phyloP scores from a whole-genome alignment of 2,113 vertebrate species.

The Pelvicachromis taeniatus region DNA sequence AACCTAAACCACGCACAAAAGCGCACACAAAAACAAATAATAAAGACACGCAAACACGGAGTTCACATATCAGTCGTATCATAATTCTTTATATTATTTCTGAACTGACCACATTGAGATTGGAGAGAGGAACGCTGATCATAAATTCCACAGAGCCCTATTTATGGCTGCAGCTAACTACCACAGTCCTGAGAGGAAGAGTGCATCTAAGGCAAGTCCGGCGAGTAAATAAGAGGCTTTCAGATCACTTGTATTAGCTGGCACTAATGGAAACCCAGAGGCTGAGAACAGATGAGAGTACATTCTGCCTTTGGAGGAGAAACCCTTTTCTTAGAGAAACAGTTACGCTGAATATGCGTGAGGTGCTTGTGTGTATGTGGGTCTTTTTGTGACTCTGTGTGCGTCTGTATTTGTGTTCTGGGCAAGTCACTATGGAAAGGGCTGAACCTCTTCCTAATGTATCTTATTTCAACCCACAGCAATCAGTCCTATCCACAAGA shows the following conservation, averaged over 20 bases:
- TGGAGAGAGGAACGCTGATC: slow-evolving; percentile 9
- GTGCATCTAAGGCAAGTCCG: slow-evolving; percentile 45
- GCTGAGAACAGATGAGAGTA: slow-evolving; percentile 47
- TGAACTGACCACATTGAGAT: slow-evolving; percentile 18
- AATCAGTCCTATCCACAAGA: slow-evolving; percentile 60
- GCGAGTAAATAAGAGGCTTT: slow-evolving; percentile 61
- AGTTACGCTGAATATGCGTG: slow-evolving; percentile 19
- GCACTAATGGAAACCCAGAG: slow-evolving; percentile 61
- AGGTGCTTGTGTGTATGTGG: slow-evolving; percentile 18
- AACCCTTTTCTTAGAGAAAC: slow-evolving; percentile 29
- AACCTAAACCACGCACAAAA: slow-evolving; percentile 66
- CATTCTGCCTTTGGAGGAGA: slow-evolving; percentile 23
- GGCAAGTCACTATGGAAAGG: slow-evolving; percentile 53
- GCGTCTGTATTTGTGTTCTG: slow-evolving; percentile 26
- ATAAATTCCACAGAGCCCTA: slow-evolving; percentile 23
- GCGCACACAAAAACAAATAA: neutral
- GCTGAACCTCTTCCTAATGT: slow-evolving; percentile 47
- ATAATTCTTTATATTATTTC: slow-evolving; percentile 21
- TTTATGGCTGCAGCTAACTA: slow-evolving; percentile 30
- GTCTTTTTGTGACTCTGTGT: slow-evolving; percentile 11
- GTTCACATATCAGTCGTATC: slow-evolving; percentile 19
- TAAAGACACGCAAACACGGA: neutral
- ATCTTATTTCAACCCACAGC: slow-evolving; percentile 67
- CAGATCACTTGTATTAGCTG: slow-evolving; percentile 61
- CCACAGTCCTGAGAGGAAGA: slow-evolving; percentile 29